Evolutionary conservation across 1,140 invertebrate species (phyloP).

Genomic region (Zaprionus vittiger): DNA sequence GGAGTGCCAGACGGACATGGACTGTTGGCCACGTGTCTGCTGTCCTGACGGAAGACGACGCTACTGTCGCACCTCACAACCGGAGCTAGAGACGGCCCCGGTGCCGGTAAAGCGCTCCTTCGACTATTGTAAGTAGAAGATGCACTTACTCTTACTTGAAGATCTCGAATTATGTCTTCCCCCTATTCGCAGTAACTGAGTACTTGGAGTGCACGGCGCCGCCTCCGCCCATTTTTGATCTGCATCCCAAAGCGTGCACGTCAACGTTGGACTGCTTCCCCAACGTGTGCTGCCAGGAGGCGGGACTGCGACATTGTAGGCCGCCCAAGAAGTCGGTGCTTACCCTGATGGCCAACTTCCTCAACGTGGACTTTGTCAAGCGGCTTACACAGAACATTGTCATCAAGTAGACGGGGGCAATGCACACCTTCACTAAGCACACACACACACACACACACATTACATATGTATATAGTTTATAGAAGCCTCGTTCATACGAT

Average conservation of each 20-base stretch:
- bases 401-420: slow-evolving; percentile 67
- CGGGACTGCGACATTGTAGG: slow-evolving; percentile 88
- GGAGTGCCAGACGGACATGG: slow-evolving; percentile 87
- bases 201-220: slow-evolving; percentile 90
- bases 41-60: slow-evolving; percentile 88
- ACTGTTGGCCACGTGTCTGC: slow-evolving; percentile 90
- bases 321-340: slow-evolving; percentile 89
- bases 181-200: slow-evolving; percentile 85
- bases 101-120: slow-evolving; percentile 85
- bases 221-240: slow-evolving; percentile 87
- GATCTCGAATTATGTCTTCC: background rate
- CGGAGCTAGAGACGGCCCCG: slow-evolving; percentile 87
- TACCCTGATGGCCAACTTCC: slow-evolving; percentile 87
- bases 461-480: slow-evolving; percentile 14
- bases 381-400: slow-evolving; percentile 81
- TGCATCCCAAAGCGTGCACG: slow-evolving; percentile 88
- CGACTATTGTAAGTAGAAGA: slow-evolving; percentile 84
- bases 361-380: slow-evolving; percentile 82
- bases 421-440: slow-evolving; percentile 11
- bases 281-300: slow-evolving; percentile 90
- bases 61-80: slow-evolving; percentile 88
- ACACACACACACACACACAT: slow-evolving; percentile 3
- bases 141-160: background rate
- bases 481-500: slow-evolving; percentile 1
- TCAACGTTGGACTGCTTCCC: slow-evolving; percentile 90